Conservation (phyloP, 2,888 invertebrate species). For the Crepidodera aurea region DNA sequence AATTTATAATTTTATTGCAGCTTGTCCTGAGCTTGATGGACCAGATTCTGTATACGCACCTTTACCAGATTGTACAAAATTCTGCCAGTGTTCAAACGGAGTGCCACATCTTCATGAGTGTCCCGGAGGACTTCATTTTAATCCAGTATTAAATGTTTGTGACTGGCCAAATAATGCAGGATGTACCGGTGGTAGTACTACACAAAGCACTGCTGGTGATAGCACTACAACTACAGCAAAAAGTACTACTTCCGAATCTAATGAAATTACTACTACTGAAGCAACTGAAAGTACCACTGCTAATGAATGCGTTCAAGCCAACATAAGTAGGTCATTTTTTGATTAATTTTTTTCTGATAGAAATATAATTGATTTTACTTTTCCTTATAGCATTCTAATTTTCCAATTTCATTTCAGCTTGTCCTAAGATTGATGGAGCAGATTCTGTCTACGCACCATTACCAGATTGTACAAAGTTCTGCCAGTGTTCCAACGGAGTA, state of each 20-base stretch:
- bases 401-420: slow-evolving; percentile 7
- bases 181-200: slow-evolving; percentile 14
- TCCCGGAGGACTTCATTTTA: slow-evolving; percentile 36
- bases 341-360: too few relatives aligned
- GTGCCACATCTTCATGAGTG: slow-evolving; percentile 32
- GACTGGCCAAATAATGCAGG: slow-evolving; percentile 30
- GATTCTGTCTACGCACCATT: slow-evolving; percentile 32
- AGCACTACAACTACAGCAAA: slow-evolving; percentile 8
- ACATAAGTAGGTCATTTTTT: not conserved
- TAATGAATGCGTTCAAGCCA: not conserved
- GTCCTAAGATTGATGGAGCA: slow-evolving; percentile 30
- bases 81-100: slow-evolving; percentile 40
- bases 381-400: not conserved
- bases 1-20: too few relatives aligned
- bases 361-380: too few relatives aligned
- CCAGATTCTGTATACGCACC: slow-evolving; percentile 31
- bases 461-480: slow-evolving; percentile 34
- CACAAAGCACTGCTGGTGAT: not conserved
- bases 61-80: slow-evolving; percentile 33
- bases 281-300: not conserved
- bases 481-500: slow-evolving; percentile 36
- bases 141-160: slow-evolving; percentile 34
- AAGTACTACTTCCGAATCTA: not conserved
- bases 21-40: slow-evolving; percentile 33
- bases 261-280: not conserved